Percentiles rank a stretch among this genome's conserved stretches.
Conservation (phyloP, 2,797 vertebrate species). For the Cuniculus paca region DNA sequence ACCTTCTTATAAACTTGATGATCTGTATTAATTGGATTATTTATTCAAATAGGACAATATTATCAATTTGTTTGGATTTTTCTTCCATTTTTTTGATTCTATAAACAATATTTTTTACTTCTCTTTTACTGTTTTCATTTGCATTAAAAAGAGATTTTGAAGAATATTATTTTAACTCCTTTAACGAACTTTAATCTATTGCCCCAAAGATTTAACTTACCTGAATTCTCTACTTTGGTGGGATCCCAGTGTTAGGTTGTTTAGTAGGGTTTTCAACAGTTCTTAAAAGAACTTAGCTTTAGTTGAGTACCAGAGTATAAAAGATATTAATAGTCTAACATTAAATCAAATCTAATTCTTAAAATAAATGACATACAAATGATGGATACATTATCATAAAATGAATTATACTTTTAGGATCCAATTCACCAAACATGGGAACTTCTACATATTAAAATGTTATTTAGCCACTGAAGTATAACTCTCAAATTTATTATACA, state of each 20-base stretch:
- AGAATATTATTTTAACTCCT: neutral
- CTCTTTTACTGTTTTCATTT: neutral
- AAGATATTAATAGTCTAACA: neutral
- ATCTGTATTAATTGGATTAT: neutral
- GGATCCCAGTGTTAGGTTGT: neutral
- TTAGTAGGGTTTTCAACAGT: neutral
- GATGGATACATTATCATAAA: conserved; percentile 7
- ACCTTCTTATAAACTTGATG: neutral
- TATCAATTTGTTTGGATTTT: neutral
- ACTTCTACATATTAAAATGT: conserved; percentile 34
- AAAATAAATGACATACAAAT: conserved; percentile 33
- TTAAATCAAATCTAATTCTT: conserved; percentile 43
- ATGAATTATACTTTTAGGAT: neutral
- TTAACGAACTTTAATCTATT: neutral
- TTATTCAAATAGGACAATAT: neutral
- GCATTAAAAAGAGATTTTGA: neutral
- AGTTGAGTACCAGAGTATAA: neutral
- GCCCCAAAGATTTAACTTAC: neutral
- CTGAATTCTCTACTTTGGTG: neutral
- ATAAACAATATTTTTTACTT: neutral
- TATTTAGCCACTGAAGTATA: conserved; percentile 14
- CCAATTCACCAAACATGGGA: conserved; percentile 17
- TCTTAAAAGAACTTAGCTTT: conserved; percentile 47
- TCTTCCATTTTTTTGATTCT: neutral
- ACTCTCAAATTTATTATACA: neutral